Conservation (phyloP, 2,888 invertebrate species). For the Hirtodrosophila alboralis region DNA sequence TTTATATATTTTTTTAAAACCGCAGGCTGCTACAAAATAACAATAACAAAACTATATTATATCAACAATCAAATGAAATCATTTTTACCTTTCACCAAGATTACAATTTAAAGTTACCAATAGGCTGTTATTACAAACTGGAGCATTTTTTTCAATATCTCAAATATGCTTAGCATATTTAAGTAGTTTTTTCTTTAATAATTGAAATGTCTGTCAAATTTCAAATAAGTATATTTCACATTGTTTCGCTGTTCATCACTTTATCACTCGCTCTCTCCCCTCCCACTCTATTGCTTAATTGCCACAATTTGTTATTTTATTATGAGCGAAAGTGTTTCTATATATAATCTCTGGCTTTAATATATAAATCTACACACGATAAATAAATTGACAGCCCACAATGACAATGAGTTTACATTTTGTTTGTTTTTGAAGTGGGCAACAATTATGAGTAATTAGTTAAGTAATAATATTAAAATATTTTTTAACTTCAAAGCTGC, state of each 20-base stretch:
- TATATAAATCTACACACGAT: constrained; percentile 41
- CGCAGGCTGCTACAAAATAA: constrained; percentile 3
- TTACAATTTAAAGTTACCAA: constrained; percentile 15
- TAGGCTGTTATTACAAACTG: constrained; percentile 9
- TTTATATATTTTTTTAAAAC: constrained; percentile 7
- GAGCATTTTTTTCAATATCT: constrained; percentile 25
- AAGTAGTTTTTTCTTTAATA: too few relatives aligned
- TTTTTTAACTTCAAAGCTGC: too few relatives aligned
- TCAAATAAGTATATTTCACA: background rate
- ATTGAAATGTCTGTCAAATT: constrained; percentile 47
- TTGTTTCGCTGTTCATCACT: constrained; percentile 8
- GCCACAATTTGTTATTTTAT: constrained; percentile 61
- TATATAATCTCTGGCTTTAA: constrained; percentile 54
- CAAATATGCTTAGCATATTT: constrained; percentile 7
- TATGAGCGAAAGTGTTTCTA: constrained; percentile 60
- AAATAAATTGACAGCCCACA: constrained; percentile 31
- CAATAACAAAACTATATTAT: constrained; percentile 1
- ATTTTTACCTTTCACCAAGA: constrained; percentile 72
- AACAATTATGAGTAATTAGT: too few relatives aligned
- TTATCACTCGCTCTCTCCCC: background rate
- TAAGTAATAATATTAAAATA: too few relatives aligned
- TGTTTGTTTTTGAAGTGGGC: too few relatives aligned
- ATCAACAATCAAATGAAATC: constrained; percentile 45
- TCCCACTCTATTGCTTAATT: constrained; percentile 48
- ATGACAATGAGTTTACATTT: constrained; percentile 1